Conservation (phyloP, 2,113 vertebrate genomes). For the Amphiprion percula region DNA sequence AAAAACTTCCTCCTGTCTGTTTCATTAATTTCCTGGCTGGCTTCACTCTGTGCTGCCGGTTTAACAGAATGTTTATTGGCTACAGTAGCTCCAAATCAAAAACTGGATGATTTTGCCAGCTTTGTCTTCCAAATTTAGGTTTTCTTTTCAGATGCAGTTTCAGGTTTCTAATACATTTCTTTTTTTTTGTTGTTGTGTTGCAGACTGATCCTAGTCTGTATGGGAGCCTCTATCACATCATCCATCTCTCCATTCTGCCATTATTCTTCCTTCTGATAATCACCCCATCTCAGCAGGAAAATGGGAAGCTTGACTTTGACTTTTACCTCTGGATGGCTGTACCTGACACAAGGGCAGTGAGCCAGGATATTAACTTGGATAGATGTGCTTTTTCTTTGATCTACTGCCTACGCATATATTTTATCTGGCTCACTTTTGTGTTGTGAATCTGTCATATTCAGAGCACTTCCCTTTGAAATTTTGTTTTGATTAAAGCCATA, state of each 20-base stretch:
- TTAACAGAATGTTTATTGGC: too few species aligned
- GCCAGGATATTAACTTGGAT: constrained; percentile 72
- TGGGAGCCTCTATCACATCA: constrained; percentile 17
- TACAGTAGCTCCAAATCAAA: too few species aligned
- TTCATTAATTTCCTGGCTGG: constrained; percentile 6
- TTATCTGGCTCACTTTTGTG: constrained; percentile 57
- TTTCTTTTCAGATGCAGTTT: background rate
- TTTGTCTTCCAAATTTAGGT: too few species aligned
- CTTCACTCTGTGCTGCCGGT: too few species aligned
- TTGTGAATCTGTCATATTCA: constrained; percentile 68
- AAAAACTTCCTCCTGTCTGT: constrained; percentile 7
- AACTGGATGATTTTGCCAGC: too few species aligned
- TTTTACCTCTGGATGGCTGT: constrained; percentile 66
- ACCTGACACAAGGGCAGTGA: constrained; percentile 67
- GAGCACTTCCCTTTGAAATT: constrained; percentile 52
- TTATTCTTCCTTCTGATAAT: constrained; percentile 63
- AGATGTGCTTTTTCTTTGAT: constrained; percentile 67
- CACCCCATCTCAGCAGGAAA: constrained; percentile 58
- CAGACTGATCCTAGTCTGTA: constrained; percentile 22
- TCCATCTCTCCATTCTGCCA: constrained; percentile 32
- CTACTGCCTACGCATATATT: constrained; percentile 46
- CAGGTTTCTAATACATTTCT: background rate
- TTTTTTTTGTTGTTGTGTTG: constrained; percentile 16
- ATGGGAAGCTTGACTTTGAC: constrained; percentile 73
- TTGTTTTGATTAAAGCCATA: constrained; percentile 65